phyloP scores from a whole-genome alignment of 2,113 vertebrate species.

The Sander vitreus region DNA sequence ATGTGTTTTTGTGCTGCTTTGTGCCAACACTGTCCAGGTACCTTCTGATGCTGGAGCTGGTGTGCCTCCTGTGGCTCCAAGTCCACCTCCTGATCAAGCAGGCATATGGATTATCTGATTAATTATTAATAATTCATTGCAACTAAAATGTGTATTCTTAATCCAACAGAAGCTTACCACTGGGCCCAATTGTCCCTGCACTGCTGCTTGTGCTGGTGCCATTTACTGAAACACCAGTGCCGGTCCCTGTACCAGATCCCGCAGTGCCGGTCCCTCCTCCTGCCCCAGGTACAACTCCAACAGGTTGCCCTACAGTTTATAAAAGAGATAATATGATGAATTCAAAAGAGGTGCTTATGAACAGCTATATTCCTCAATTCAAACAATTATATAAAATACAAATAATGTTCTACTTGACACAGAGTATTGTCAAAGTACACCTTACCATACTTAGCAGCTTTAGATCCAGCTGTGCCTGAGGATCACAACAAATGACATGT shows the following conservation, averaged over 20 bases:
- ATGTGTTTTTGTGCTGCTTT: neutral
- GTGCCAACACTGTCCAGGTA: constrained; percentile 29
- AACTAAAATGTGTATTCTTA: neutral
- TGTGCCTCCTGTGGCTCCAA: constrained; percentile 55
- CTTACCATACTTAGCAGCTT: constrained; percentile 81
- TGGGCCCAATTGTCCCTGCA: constrained; percentile 52
- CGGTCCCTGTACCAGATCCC: constrained; percentile 24
- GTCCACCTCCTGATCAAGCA: constrained; percentile 58
- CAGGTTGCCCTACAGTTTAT: constrained; percentile 66
- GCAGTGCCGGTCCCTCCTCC: constrained; percentile 17
- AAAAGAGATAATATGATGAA: neutral
- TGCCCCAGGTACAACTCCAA: constrained; percentile 52
- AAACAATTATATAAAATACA: neutral
- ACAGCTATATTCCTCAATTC: neutral
- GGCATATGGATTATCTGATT: constrained; percentile 15
- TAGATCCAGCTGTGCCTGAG: constrained; percentile 71
- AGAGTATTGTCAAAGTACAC: constrained; percentile 10
- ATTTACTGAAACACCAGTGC: constrained; percentile 39
- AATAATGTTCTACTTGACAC: neutral
- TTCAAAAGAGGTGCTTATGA: neutral
- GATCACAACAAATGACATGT: constrained; percentile 35
- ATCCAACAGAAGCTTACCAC: constrained; percentile 48
- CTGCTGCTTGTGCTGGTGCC: constrained; percentile 31
- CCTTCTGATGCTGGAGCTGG: constrained; percentile 64
- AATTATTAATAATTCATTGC: neutral